Evolutionary conservation across 2,888 invertebrate genomes (phyloP), one percentile per base, ranked within the genome.

Genomic region (Dascillus cervinus): DNA sequence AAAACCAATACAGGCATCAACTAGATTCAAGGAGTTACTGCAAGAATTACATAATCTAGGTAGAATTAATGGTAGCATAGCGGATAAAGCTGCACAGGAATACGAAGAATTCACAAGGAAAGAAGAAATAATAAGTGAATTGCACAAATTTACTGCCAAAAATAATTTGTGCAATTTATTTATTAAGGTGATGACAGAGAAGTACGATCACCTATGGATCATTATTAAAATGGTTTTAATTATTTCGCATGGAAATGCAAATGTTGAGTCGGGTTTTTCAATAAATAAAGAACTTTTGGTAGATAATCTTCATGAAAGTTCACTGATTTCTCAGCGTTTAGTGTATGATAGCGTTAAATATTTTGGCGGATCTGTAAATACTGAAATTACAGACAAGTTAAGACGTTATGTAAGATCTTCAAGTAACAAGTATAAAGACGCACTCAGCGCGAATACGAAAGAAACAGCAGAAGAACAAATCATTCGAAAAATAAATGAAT

Each of bases 241-340:
- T 4, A 11, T 29, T 2, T 29, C 22, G 4, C 29, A 29, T 12
- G 29, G 29, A 13, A 29, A 29, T 13, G 12, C 29, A 2, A 13
- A n/a, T 4, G 22, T 29, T 9, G 29, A 29, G 11, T 4, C 11
- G 8, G 29, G 29, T 10, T 29, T 29, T 29, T 29, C 21, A 13
- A 9, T 29, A 2, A 29, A 29, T 13, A 29, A 21, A 29, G 11
- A 22, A 9, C 4, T 21, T 4, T 12, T 29, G 13, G 14, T 29
- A 2, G 29, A 29, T 13, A 29, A 22, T 29, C 11, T 29, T 10
- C 5, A 29, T 8, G 22, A 29, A 8, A 6, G 13, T 6, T 22
- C 29, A 3, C 19, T 27, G 8, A 20, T 20, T 17, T 4, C 11
- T 4, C 27, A 27, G n/a, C n/a, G 27, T 2, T 4, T 17, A 11